Evolutionary conservation across 2,113 vertebrate species (phyloP), one percentile per base, ranked within the genome.

Genomic region (Alectura lathami): DNA sequence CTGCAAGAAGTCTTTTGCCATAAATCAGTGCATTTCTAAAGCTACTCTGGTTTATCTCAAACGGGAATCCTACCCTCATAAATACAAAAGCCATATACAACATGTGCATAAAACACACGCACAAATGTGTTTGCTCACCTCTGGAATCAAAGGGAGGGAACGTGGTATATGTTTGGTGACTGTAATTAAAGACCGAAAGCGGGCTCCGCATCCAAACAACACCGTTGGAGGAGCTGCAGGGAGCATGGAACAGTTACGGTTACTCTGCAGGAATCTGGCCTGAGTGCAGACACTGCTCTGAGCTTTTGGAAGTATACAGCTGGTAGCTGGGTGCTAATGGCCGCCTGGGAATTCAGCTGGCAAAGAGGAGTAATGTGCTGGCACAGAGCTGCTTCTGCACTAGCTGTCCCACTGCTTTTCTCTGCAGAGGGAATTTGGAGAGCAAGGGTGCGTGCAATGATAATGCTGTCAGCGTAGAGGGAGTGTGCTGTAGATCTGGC

Each of bases 311-410:
- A 68, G 36, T 13, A 36, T n/a, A 11, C 45, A 50, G 67, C 74
- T 79, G 69, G 69, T 94, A 73, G 67, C 87, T 88, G 84, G 75
- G 89, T 70, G 82, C 78, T 93, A 83, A 93, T 70, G 87, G 85
- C 93, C 93, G 89, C 91, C 87, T 93, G 89, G 93, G 94, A 91
- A 67, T 86, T 67, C 20, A 29, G 6, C 0, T 80, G 74, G 82
- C 74, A 83, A 30, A 91, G 80, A 77, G 32, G n/a, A 95, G 67
- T 22, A 11, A 1, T 8, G 50, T 66, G 78, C 89, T 91, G 93
- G 82, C 91, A 66, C 38, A 17, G 38, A 88, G 50, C 67, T 47
- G 67, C 62, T 69, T 23, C 81, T 85, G 93, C 84, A 53, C 53
- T 78, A 48, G 70, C 70, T 82, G 57, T 84, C 74, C 74, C 32